phyloP scores from a whole-genome alignment of 2,113 vertebrate genomes.

The Naja naja region DNA sequence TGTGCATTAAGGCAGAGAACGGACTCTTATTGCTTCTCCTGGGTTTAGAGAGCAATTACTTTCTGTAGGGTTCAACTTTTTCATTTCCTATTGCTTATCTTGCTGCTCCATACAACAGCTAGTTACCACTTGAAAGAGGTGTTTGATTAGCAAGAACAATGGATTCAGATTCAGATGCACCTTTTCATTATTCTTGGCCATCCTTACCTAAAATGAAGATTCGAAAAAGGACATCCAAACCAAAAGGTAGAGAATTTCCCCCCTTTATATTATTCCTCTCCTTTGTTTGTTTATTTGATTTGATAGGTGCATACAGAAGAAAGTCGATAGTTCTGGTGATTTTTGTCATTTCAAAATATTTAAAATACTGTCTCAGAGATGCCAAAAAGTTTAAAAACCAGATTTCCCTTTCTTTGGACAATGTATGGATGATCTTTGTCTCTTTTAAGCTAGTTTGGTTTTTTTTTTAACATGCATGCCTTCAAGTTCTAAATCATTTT shows the following conservation, averaged over 20 bases:
- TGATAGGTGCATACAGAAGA: constrained; percentile 13
- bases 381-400: constrained; percentile 3
- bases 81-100: constrained; percentile 72
- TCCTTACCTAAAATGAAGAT: constrained; percentile 97
- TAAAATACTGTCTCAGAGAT: not conserved
- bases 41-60: constrained; percentile 69
- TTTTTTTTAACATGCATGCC: constrained; percentile 1
- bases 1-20: constrained; percentile 75
- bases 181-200: constrained; percentile 99
- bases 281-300: constrained; percentile 32
- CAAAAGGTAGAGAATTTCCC: constrained; percentile 79
- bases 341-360: not conserved
- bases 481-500: not conserved
- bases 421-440: not conserved
- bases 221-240: constrained; percentile 80
- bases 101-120: constrained; percentile 50
- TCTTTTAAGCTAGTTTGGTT: not conserved
- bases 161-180: constrained; percentile 98
- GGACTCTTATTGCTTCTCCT: constrained; percentile 70
- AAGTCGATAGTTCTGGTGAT: constrained; percentile 7
- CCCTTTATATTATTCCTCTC: constrained; percentile 33
- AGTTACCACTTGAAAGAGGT: constrained; percentile 49
- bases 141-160: constrained; percentile 67
- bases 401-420: not conserved
- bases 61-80: constrained; percentile 69